Percentiles rank a stretch among this genome's conserved stretches.
These are phyloP conservation scores for Carposina sasakii DNA, from an alignment of 1,140 invertebrate species.

Conservation along the genomic window DNA sequence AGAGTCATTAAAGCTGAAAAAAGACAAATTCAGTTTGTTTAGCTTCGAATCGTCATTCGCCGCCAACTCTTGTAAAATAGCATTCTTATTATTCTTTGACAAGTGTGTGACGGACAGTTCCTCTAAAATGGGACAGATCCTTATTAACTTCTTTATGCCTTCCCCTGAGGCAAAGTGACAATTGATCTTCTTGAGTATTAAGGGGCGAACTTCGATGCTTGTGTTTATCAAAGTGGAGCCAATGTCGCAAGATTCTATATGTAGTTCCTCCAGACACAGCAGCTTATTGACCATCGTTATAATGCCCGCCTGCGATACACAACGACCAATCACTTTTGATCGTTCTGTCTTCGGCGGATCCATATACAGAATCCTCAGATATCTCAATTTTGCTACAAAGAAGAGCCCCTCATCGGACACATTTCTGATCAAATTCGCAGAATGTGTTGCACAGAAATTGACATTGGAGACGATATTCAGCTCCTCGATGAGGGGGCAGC, in stretches of 20 bases:
- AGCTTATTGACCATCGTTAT: slow-evolving; percentile 56
- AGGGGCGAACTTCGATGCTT: slow-evolving; percentile 45
- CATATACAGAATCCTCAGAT: slow-evolving; percentile 56
- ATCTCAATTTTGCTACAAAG: slow-evolving; percentile 51
- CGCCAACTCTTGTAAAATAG: slow-evolving; percentile 54
- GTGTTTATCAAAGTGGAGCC: slow-evolving; percentile 60
- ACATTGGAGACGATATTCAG: slow-evolving; percentile 71
- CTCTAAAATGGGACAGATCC: slow-evolving; percentile 57
- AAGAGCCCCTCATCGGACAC: slow-evolving; percentile 61
- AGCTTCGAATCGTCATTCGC: slow-evolving; percentile 51
- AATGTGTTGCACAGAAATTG: slow-evolving; percentile 63
- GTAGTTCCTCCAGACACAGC: slow-evolving; percentile 61
- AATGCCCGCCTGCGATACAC: slow-evolving; percentile 62
- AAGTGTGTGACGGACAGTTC: slow-evolving; percentile 65
- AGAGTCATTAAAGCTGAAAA: slow-evolving; percentile 55
- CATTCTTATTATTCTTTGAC: slow-evolving; percentile 56
- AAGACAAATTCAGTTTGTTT: slow-evolving; percentile 56
- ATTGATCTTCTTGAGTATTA: slow-evolving; percentile 60
- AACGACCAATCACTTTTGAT: slow-evolving; percentile 49
- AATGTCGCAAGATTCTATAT: slow-evolving; percentile 67
- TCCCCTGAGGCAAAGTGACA: slow-evolving; percentile 62
- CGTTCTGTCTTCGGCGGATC: slow-evolving; percentile 65
- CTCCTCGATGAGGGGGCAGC: slow-evolving; percentile 64
- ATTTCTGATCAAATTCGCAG: slow-evolving; percentile 61
- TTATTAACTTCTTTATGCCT: slow-evolving; percentile 57